Evolutionary conservation across 1,140 invertebrate species (phyloP).

Genomic region (Hylaeus volcanicus): DNA sequence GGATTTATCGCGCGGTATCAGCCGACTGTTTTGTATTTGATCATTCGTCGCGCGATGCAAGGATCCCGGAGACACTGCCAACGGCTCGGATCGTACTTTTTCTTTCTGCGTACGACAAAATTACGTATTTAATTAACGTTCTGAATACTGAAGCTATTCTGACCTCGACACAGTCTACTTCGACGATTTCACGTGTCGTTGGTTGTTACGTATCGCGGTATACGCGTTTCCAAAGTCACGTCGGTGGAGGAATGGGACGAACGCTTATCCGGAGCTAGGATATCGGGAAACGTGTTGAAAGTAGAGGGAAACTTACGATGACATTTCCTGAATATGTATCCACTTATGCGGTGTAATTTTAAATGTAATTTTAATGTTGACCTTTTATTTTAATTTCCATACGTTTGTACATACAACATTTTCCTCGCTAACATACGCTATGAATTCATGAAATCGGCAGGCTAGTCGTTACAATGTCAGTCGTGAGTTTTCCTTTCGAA

Average conservation of each 20-base stretch:
- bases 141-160: constrained; percentile 35
- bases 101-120: constrained; percentile 44
- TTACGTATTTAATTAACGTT: constrained; percentile 44
- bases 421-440: no score
- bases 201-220: constrained; percentile 34
- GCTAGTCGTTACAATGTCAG: no score
- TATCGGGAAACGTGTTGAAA: not conserved
- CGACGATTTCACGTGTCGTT: constrained; percentile 44
- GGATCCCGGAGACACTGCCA: not conserved
- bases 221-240: constrained; percentile 27
- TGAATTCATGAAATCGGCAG: no score
- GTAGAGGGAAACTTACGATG: no score
- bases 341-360: no score
- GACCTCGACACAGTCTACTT: constrained; percentile 41
- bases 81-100: constrained; percentile 7
- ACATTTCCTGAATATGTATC: no score
- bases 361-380: no score
- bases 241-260: not conserved
- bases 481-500: no score
- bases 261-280: not conserved
- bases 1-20: not conserved
- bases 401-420: no score
- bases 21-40: not conserved
- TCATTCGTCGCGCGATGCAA: constrained; percentile 3
- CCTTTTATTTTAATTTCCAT: no score